Base-by-base conservation (phyloP, 2,888 invertebrate species). In the Drosophila quinaria region DNA sequence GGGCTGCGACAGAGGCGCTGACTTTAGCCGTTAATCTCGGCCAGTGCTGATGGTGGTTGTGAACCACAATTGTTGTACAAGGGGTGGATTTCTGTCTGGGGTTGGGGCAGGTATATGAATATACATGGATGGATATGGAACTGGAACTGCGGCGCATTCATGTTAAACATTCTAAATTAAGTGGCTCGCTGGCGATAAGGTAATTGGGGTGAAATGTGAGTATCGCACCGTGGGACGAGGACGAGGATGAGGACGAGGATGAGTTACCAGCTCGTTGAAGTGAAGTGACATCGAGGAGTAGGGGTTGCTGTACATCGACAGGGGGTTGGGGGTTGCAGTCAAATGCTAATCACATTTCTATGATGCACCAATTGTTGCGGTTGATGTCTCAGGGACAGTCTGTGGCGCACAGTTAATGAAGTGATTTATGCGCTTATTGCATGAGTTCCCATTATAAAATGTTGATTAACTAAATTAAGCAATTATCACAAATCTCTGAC, bases 141-240 rank as follows among this genome's bases (percentile, higher is more conserved):
- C 46, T 76, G 74, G 52, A 19, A 64, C 50, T 76, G 74, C 54
- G 64, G 71, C 74, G 72, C 78, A 78, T 78, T 76, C 61, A 90
- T 89, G 88, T 90, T 89, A 87, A 89, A 79, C 90, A 90, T 87
- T 89, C 86, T 84, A 91, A 91, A 90, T 91, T 91, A 91, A 91
- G 85, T 91, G 90, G 88, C 87, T 87, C 91, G 86, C 87, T 87
- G 84, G 87, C 81, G 91, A 91, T 91, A 92, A 92, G 89, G 90
- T 91, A 92, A 92, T 91, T 92, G 92, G 91, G 91, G 91, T 91
- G 91, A 91, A 91, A 90, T 91, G 83, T 82, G 84, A 84, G 87
- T 83, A 81, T 64, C 62, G 51, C 58, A 72, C 63, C 61, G 54
- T 50, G 66, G 56, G 56, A 56, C 46, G 69, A 25, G 25, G 72